These are phyloP conservation scores for Conus betulinus DNA, from an alignment of 1,140 invertebrate species.

Conservation along the genomic window DNA sequence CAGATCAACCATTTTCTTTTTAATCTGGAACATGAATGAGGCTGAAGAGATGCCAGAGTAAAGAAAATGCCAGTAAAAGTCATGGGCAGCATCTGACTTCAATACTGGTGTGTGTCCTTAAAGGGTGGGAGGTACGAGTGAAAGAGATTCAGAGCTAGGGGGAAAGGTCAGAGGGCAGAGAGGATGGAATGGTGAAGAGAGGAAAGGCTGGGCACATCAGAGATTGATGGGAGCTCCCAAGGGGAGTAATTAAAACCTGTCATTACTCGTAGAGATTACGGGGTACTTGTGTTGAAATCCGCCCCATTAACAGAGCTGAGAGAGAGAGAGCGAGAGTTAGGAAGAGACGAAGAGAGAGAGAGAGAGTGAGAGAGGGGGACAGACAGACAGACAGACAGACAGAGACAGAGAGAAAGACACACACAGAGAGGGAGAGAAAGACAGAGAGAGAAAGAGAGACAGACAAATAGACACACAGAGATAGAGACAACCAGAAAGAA, in stretches of 20 bases:
- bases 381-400: conserved; percentile 5
- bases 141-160: not conserved
- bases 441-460: conserved; percentile 3
- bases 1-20: too few species aligned
- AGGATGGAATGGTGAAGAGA: not conserved
- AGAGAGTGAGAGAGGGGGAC: conserved; percentile 27
- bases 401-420: conserved; percentile 27
- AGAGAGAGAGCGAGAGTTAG: not conserved
- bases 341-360: not conserved
- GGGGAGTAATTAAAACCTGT: not conserved
- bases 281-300: not conserved
- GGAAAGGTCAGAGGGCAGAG: not conserved
- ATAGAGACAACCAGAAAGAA: not conserved
- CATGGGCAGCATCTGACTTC: too few species aligned
- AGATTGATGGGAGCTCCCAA: not conserved
- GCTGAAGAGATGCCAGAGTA: too few species aligned
- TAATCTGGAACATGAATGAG: too few species aligned
- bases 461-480: conserved; percentile 14
- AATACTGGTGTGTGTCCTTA: too few species aligned
- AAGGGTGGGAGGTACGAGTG: too few species aligned
- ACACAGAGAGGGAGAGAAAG: conserved; percentile 2
- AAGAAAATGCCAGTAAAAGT: too few species aligned
- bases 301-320: not conserved
- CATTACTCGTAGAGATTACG: not conserved
- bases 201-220: not conserved